These are phyloP conservation scores for Tholera decimalis DNA, from an alignment of 2,888 invertebrate genomes.

Conservation along the genomic window DNA sequence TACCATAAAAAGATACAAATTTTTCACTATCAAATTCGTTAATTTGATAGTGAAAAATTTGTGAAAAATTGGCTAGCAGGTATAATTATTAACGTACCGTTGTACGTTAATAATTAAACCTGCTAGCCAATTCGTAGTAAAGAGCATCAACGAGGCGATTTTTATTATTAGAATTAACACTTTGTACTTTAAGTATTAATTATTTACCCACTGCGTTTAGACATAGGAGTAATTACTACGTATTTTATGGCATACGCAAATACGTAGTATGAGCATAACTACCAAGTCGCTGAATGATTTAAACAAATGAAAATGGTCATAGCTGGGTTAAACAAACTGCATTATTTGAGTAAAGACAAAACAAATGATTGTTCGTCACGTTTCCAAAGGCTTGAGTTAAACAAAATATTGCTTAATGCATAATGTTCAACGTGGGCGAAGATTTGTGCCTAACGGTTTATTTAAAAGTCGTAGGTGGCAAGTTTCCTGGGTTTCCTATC, in stretches of 20 bases:
- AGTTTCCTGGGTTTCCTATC: slow-evolving; percentile 46
- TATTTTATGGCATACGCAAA: slow-evolving; percentile 45
- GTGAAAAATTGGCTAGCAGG: not conserved
- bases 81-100: too few relatives aligned
- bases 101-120: too few relatives aligned
- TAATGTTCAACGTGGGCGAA: slow-evolving; percentile 44
- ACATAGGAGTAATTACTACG: slow-evolving; percentile 50
- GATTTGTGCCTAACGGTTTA: slow-evolving; percentile 38
- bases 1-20: too few relatives aligned
- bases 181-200: slow-evolving; percentile 9
- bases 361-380: slow-evolving; percentile 74
- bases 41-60: too few relatives aligned
- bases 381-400: slow-evolving; percentile 65
- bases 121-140: not conserved
- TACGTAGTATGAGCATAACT: slow-evolving; percentile 31
- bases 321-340: slow-evolving; percentile 78
- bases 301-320: slow-evolving; percentile 75
- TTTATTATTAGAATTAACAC: slow-evolving; percentile 2
- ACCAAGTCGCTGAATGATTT: slow-evolving; percentile 61
- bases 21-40: too few relatives aligned
- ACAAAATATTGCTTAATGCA: slow-evolving; percentile 70
- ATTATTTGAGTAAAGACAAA: slow-evolving; percentile 74
- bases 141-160: not conserved
- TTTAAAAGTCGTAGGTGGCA: slow-evolving; percentile 42
- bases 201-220: slow-evolving; percentile 17